Percentiles rank a stretch among this genome's conserved stretches.
phyloP scores from a whole-genome alignment of 1,140 invertebrate species.

The Anthonomus grandis region DNA sequence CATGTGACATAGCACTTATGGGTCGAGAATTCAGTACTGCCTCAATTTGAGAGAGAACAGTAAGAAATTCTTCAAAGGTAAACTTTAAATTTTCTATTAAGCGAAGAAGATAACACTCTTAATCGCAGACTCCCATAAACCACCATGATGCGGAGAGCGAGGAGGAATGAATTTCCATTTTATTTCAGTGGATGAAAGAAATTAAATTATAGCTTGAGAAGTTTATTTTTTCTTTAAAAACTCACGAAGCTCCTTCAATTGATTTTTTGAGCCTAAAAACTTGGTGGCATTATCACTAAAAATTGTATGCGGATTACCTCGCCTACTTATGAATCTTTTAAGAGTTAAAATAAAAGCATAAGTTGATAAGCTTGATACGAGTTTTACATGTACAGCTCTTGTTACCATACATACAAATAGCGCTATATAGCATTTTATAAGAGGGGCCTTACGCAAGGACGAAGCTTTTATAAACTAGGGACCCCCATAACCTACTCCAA shows the following conservation, averaged over 20 bases:
- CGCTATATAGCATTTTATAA: conserved; percentile 43
- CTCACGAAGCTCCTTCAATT: conserved; percentile 10
- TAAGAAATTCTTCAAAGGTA: conserved; percentile 39
- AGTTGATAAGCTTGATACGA: conserved; percentile 42
- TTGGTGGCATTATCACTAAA: conserved; percentile 26
- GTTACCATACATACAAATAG: conserved; percentile 47
- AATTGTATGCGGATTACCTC: conserved; percentile 32
- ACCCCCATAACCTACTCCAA: conserved; percentile 25
- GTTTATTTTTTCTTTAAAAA: conserved; percentile 3
- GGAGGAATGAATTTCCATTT: conserved; percentile 38
- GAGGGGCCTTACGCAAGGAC: conserved; percentile 8
- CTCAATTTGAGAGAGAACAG: conserved; percentile 34
- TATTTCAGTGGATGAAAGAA: not conserved
- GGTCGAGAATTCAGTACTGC: conserved; percentile 43
- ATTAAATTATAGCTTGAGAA: not conserved
- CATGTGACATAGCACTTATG: conserved; percentile 33
- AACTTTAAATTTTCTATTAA: conserved; percentile 36
- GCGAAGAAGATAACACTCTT: conserved; percentile 35
- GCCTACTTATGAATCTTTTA: conserved; percentile 46
- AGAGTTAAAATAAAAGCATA: conserved; percentile 46
- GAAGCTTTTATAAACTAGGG: conserved; percentile 18
- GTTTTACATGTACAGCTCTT: conserved; percentile 51
- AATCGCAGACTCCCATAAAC: conserved; percentile 37
- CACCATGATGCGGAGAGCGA: conserved; percentile 37
- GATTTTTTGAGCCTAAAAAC: conserved; percentile 15